Conservation (phyloP, 2,797 vertebrate species). For the Phoebastria nigripes region DNA sequence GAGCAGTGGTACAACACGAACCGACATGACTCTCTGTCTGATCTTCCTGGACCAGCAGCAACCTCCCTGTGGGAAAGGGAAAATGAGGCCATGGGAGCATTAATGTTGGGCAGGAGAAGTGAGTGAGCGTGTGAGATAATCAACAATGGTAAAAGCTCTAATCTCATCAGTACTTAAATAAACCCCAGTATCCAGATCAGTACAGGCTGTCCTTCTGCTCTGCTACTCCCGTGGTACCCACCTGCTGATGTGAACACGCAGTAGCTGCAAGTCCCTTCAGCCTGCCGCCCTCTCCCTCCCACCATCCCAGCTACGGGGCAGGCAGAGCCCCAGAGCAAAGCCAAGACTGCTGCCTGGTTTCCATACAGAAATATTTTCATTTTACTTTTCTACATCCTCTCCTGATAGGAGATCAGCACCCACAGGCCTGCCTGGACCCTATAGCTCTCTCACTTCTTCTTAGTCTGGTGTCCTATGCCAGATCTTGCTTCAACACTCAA, state of each 20-base stretch:
- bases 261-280: background rate
- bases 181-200: background rate
- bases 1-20: background rate
- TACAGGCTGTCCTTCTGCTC: background rate
- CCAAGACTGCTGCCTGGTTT: background rate
- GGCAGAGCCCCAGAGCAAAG: background rate
- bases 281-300: background rate
- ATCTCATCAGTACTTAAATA: background rate
- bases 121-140: background rate
- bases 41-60: background rate
- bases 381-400: background rate
- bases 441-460: background rate
- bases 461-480: background rate
- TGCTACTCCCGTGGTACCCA: background rate
- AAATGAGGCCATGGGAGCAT: background rate
- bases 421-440: background rate
- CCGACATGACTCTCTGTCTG: fast-evolving
- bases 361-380: background rate
- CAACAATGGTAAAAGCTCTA: background rate
- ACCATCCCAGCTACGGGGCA: background rate
- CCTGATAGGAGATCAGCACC: background rate
- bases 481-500: background rate
- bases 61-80: background rate
- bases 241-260: background rate
- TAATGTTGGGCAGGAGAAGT: background rate